phyloP scores from a whole-genome alignment of 2,888 invertebrate genomes.

The Ecliptopera silaceata region DNA sequence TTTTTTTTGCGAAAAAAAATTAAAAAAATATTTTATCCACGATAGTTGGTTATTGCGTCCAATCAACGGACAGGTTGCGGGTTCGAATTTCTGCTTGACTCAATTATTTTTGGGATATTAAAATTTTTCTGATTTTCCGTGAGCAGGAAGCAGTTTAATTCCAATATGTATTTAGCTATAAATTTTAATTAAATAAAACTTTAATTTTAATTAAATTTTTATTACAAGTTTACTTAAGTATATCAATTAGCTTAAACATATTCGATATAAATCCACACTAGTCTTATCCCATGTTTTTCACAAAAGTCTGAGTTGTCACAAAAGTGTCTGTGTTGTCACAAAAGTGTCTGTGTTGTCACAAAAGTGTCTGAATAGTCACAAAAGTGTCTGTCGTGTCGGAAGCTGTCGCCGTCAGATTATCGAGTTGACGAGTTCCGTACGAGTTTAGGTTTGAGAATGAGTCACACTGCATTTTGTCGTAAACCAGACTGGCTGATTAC shows the following conservation, averaged over 20 bases:
- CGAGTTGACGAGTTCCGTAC: slow-evolving; percentile 43
- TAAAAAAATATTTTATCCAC: no score
- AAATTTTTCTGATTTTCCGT: no score
- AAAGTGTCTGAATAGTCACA: slow-evolving; percentile 45
- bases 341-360: slow-evolving; percentile 43
- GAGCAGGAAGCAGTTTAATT: no score
- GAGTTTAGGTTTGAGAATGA: slow-evolving; percentile 21
- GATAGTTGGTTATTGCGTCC: no score
- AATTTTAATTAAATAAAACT: no score
- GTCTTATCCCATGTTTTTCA: slow-evolving; percentile 17
- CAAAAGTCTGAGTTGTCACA: slow-evolving; percentile 34
- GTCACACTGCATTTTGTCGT: not conserved
- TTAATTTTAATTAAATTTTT: no score
- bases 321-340: slow-evolving; percentile 44
- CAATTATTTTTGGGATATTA: no score
- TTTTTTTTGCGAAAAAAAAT: no score
- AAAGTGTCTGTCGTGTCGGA: slow-evolving; percentile 54
- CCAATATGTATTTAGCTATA: no score
- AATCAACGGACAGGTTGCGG: no score
- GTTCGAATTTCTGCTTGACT: no score
- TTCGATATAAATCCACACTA: slow-evolving; percentile 5
- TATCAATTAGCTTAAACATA: not conserved
- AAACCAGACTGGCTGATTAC: not conserved
- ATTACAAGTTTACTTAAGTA: not conserved
- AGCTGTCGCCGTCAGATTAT: slow-evolving; percentile 49